Base-by-base conservation (phyloP, 1,140 invertebrate genomes). In the Drosophila leontia region DNA sequence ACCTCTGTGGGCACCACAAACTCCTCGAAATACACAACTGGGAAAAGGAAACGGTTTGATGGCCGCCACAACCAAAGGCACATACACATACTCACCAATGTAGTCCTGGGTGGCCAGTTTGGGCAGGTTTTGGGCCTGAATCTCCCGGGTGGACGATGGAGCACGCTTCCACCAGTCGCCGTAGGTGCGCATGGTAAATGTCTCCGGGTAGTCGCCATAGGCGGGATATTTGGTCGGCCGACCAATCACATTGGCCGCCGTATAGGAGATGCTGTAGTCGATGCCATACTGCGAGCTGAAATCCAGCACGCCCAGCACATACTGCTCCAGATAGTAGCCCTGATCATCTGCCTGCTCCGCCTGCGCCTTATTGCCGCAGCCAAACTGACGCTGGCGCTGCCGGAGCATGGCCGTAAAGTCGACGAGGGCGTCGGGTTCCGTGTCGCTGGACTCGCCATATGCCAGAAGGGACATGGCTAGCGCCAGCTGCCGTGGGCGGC, bases 241-340 rank as follows among this genome's bases (percentile, higher is more conserved):
- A 9, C 97, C 97, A 64, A 96, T 95, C 71, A 98, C 94, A 93
- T 98, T 98, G 37, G 95, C 95, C 11, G 97, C 97, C 9, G 96
- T 97, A 86, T 98, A 98, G 0, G 97, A 98, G 91, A 98, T 96
- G 93, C 96, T 97, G 68, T 95, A 95, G 93, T 96, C 96, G 93
- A 95, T 97, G 53, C 97, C 97, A 93, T 98, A 98, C 92, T 98
- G 97, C 4, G 97, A 98, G 92, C 96, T 97, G 88, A 97, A 98
- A 91, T 97, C 96, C 51, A 95, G 93, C 29, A 98, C 96, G 85
- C 94, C 93, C 29, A 94, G 92, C 0, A 95, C 96, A 92, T 94
- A 97, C 75, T 97, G 96, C 76, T 96, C 94, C 7, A 96, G 26
- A 23, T 69, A 81, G 61, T 91, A 92, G 23, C 82, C 80, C 15